These are phyloP conservation scores for Homalodisca vitripennis DNA, from an alignment of 1,140 invertebrate species.

Conservation along the genomic window DNA sequence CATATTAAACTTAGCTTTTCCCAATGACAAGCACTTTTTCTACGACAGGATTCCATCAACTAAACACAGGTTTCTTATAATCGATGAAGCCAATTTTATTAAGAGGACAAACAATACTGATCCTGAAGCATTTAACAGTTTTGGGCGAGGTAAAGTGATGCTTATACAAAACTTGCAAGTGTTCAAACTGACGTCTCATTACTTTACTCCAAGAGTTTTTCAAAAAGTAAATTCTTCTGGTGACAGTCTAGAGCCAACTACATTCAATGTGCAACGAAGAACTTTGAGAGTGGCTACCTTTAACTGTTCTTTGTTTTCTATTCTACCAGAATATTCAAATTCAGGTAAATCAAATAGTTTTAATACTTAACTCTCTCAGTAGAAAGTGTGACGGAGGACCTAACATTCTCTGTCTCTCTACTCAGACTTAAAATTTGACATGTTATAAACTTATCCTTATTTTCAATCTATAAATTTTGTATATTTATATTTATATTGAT, in stretches of 20 bases:
- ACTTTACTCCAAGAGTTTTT: not conserved
- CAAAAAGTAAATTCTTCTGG: not conserved
- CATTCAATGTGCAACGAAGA: not conserved
- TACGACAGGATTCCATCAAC: not conserved
- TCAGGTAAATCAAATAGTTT: not conserved
- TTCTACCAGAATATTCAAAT: not conserved
- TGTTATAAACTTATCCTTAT: no score
- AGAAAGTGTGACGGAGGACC: no score
- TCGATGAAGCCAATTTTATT: not conserved
- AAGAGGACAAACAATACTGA: not conserved
- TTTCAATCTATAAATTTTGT: no score
- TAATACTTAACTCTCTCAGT: no score
- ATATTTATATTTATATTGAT: no score
- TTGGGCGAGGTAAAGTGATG: not conserved
- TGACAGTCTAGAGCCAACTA: not conserved
- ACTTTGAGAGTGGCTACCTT: not conserved
- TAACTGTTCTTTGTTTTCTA: slow-evolving; percentile 10
- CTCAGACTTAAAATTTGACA: no score
- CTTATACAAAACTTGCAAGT: not conserved
- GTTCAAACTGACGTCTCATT: not conserved
- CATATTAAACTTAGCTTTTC: not conserved
- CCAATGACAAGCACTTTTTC: not conserved
- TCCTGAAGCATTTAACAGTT: not conserved
- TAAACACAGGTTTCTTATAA: not conserved
- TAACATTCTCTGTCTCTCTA: no score